Evolutionary conservation across 2,797 vertebrate genomes (phyloP).

Genomic region (Rhodeus uyekii): DNA sequence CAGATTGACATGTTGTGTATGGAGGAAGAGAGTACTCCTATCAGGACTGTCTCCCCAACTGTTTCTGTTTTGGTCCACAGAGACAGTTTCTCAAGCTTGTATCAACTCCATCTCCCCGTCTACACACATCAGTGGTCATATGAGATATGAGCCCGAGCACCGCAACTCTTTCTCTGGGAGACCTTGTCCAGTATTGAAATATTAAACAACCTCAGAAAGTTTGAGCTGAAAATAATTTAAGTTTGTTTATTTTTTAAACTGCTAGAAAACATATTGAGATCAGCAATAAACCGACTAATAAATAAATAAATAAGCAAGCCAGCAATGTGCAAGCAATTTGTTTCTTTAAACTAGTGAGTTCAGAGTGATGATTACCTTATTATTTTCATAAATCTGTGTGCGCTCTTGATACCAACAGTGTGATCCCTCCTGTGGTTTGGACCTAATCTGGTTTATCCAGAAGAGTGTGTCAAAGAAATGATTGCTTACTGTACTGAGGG

Average conservation of each 20-base stretch:
- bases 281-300: background rate
- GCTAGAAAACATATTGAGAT: background rate
- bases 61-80: conserved; percentile 30
- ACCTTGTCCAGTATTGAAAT: conserved; percentile 2
- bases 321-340: background rate
- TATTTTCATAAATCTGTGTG: conserved; percentile 14
- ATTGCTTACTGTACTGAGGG: conserved; percentile 17
- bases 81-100: conserved; percentile 37
- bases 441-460: conserved; percentile 29
- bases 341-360: conserved; percentile 6
- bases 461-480: conserved; percentile 32
- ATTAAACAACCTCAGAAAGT: conserved; percentile 8
- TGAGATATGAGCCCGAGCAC: conserved; percentile 14
- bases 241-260: background rate
- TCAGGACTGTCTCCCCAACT: conserved; percentile 23
- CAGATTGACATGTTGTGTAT: conserved; percentile 37
- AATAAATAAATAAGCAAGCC: background rate
- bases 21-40: conserved; percentile 1
- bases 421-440: conserved; percentile 1
- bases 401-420: background rate
- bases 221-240: background rate
- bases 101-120: conserved; percentile 9
- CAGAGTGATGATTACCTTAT: conserved; percentile 12
- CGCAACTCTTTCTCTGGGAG: background rate
- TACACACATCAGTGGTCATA: conserved; percentile 15